phyloP scores from a whole-genome alignment of 2,888 invertebrate species.

The Quadriops clusia region DNA sequence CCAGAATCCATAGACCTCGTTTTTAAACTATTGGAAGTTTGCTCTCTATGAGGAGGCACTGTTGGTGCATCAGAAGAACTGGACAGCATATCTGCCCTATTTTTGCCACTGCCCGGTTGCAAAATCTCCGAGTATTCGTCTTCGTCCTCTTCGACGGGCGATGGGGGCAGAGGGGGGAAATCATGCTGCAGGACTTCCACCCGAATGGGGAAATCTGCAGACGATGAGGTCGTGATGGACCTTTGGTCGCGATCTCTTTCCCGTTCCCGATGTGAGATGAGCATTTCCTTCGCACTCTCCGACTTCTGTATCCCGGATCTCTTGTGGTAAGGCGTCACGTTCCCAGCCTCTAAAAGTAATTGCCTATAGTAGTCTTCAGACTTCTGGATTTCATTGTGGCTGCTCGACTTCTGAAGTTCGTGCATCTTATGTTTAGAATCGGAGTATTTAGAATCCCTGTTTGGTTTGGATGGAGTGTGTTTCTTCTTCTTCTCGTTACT shows the following conservation, averaged over 20 bases:
- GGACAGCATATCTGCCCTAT: conserved; percentile 45
- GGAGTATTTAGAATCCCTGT: conserved; percentile 31
- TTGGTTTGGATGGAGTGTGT: conserved; percentile 25
- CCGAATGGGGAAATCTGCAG: conserved; percentile 47
- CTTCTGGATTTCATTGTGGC: conserved; percentile 48
- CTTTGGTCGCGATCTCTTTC: conserved; percentile 18
- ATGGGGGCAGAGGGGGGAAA: conserved; percentile 72
- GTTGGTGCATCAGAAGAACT: conserved; percentile 48
- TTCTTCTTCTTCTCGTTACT: conserved; percentile 37
- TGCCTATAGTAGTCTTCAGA: conserved; percentile 34
- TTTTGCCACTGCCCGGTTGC: conserved; percentile 38
- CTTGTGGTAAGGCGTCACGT: conserved; percentile 23
- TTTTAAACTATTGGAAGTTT: conserved; percentile 56
- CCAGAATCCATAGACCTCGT: conserved; percentile 79
- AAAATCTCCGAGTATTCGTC: conserved; percentile 62
- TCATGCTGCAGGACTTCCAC: conserved; percentile 58
- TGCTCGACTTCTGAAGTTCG: conserved; percentile 50
- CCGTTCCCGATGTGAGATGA: conserved; percentile 41
- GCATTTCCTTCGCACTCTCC: conserved; percentile 62
- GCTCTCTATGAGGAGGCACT: conserved; percentile 61
- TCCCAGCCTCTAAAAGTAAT: conserved; percentile 37
- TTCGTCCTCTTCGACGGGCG: conserved; percentile 69
- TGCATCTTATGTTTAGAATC: too few relatives aligned
- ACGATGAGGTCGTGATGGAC: conserved; percentile 31
- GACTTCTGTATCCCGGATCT: conserved; percentile 62